These are phyloP conservation scores for Stichodactyla mertensii DNA, from an alignment of 64 coral and sea anemone species.

Conservation along the genomic window DNA sequence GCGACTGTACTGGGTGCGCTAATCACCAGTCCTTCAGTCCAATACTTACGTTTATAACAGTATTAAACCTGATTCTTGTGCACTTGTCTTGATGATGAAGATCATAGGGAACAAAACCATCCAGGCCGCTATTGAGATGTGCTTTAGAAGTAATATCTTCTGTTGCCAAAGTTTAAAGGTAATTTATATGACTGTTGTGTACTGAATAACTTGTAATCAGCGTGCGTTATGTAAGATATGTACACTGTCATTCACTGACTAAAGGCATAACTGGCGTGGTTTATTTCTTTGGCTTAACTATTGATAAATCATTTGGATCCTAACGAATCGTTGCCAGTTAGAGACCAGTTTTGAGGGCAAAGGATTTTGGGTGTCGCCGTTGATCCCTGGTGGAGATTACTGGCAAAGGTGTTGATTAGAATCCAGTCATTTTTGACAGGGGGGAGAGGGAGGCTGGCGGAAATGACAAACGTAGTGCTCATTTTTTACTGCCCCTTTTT, in stretches of 20 bases:
- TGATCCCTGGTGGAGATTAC: no score
- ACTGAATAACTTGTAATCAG: background rate
- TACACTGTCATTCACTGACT: background rate
- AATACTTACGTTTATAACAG: background rate
- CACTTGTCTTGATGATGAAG: background rate
- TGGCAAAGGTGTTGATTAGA: no score
- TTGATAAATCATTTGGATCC: no score
- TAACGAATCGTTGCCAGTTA: no score
- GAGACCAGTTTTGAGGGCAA: no score
- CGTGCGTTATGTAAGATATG: background rate
- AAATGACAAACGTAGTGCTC: no score
- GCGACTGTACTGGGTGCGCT: background rate
- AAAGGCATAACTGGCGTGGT: background rate
- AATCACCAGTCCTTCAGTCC: background rate
- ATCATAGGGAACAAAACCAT: background rate
- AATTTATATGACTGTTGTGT: background rate
- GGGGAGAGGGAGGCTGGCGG: no score
- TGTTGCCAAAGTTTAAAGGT: background rate
- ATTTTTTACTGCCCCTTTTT: no score
- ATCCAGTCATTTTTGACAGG: no score
- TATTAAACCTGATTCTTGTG: background rate
- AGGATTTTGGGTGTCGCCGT: no score
- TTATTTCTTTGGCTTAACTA: no score
- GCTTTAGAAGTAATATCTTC: background rate
- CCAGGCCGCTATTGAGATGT: background rate